These are phyloP conservation scores for Ophiodon elongatus DNA, from an alignment of 2,113 vertebrate species.

Conservation along the genomic window DNA sequence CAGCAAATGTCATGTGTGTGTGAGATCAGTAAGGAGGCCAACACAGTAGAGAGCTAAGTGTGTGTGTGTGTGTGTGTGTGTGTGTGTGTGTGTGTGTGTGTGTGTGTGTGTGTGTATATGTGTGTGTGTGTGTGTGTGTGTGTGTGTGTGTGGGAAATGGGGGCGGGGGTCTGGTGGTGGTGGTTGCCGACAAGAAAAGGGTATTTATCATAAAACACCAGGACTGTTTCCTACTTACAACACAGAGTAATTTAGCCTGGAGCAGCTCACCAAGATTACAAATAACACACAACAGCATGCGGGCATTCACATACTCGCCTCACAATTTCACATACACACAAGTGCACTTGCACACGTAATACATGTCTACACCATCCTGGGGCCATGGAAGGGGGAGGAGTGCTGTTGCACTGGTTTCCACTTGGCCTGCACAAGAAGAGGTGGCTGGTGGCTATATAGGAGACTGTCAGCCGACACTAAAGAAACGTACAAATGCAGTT, in stretches of 20 bases:
- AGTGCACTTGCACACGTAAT: constrained; percentile 1
- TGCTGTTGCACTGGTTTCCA: constrained; percentile 35
- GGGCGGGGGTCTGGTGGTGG: constrained; percentile 8
- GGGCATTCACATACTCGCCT: constrained; percentile 15
- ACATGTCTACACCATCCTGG: constrained; percentile 40
- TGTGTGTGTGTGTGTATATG: neutral
- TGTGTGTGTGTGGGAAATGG: no score
- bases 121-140: no score
- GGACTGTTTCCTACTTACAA: constrained; percentile 55
- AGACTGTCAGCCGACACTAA: constrained; percentile 27
- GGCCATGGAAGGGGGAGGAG: constrained; percentile 30
- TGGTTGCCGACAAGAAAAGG: constrained; percentile 40
- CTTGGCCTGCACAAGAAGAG: constrained; percentile 38
- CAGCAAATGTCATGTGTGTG: constrained; percentile 71
- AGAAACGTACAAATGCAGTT: constrained; percentile 34
- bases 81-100: constrained; percentile 16
- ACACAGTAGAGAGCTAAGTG: constrained; percentile 36
- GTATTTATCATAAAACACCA: constrained; percentile 71
- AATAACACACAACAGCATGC: constrained; percentile 41
- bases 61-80: constrained; percentile 35
- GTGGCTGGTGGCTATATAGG: constrained; percentile 24
- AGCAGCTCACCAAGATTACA: constrained; percentile 57
- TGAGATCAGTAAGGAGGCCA: constrained; percentile 44
- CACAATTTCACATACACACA: neutral
- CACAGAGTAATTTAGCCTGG: constrained; percentile 62